Conservation (phyloP, 2,113 vertebrate species). For the Larimichthys crocea region DNA sequence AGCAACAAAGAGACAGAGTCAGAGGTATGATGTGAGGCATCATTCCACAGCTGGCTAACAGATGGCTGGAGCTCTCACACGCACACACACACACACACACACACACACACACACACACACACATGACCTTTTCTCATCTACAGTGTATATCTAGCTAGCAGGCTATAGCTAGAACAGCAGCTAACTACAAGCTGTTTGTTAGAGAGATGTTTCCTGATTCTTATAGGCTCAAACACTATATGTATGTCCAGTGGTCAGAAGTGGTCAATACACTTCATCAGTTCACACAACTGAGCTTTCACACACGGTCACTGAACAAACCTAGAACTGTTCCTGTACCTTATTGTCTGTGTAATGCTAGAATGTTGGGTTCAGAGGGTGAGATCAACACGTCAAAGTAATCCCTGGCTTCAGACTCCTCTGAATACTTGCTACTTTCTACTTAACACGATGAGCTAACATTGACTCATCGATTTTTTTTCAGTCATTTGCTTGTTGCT, state of each 20-base stretch:
- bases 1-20: slow-evolving; percentile 37
- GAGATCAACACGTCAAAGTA: too few species aligned
- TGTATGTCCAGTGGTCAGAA: not conserved
- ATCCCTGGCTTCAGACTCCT: too few species aligned
- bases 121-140: slow-evolving; percentile 35
- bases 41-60: slow-evolving; percentile 71
- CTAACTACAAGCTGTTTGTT: slow-evolving; percentile 18
- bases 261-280: too few species aligned
- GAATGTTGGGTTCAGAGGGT: too few species aligned
- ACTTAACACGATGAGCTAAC: too few species aligned
- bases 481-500: too few species aligned
- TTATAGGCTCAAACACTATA: not conserved
- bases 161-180: not conserved
- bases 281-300: too few species aligned
- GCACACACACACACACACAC: not conserved
- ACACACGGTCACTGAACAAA: too few species aligned
- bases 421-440: too few species aligned
- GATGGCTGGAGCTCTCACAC: slow-evolving; percentile 49
- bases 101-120: slow-evolving; percentile 10
- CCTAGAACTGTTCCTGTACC: too few species aligned
- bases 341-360: too few species aligned
- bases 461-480: too few species aligned
- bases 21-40: slow-evolving; percentile 69
- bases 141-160: slow-evolving; percentile 5
- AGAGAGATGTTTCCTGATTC: not conserved